phyloP scores from a whole-genome alignment of 2,113 vertebrate species.

The Python bivittatus region DNA sequence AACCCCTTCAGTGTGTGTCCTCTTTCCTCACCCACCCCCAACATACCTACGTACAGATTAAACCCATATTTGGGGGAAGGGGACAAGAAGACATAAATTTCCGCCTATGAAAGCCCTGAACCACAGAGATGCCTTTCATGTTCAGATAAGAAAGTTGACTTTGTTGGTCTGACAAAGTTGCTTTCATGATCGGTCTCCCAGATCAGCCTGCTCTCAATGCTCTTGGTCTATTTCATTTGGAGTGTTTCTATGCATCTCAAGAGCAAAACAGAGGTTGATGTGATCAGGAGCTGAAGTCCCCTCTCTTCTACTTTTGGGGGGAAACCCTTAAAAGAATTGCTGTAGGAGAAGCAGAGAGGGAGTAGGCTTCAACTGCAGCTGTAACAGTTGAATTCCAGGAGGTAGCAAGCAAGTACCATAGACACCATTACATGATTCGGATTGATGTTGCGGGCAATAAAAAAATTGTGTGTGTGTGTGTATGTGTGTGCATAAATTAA shows the following conservation, averaged over 20 bases:
- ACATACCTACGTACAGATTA: conserved; percentile 45
- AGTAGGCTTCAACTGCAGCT: background rate
- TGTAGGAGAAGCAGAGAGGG: too few relatives aligned
- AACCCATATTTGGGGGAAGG: conserved; percentile 43
- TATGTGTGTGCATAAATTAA: too few relatives aligned
- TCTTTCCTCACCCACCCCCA: conserved; percentile 18
- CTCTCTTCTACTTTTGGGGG: background rate
- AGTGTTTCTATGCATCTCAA: background rate
- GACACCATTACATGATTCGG: background rate
- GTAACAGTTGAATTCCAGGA: background rate
- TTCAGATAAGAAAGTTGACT: conserved; percentile 70
- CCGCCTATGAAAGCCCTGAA: conserved; percentile 40
- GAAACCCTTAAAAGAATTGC: background rate
- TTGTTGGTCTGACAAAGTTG: conserved; percentile 67
- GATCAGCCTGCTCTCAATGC: background rate
- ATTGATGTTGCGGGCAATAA: background rate
- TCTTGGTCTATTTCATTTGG: background rate
- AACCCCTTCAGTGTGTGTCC: conserved; percentile 48
- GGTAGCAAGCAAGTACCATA: too few relatives aligned
- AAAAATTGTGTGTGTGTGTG: background rate
- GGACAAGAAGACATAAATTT: conserved; percentile 54
- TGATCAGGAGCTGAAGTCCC: background rate
- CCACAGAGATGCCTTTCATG: conserved; percentile 71
- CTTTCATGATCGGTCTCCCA: conserved; percentile 46
- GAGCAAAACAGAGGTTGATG: background rate